Base-by-base conservation (phyloP, 2,888 invertebrate species). In the Xylocampa areola region DNA sequence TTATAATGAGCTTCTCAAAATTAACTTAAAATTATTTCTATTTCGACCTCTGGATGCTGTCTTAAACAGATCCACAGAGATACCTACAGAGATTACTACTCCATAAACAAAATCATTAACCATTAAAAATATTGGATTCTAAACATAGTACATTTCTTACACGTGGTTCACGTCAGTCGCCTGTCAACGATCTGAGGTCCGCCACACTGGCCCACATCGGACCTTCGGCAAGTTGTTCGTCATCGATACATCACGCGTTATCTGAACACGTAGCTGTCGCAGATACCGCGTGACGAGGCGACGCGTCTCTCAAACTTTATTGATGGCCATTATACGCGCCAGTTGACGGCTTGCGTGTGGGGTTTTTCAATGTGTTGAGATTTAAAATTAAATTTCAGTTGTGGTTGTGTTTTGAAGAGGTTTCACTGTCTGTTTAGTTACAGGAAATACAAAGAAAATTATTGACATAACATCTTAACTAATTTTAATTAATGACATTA, bases 271-370 rank as follows among this genome's bases (percentile, higher is more conserved):
- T 47, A 51, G 44, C 48, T 52, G 63, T 51, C 73, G 44, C 50
- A 54, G 74, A 66, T 71, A 71, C 43, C 54, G 68, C 58, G 63
- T 33, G 50, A 39, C 50, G 50, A 43, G 30, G 36, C 52, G 68
- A 48, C 60, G 29, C 53, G 53, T 51, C 60, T 47, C 52, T 27
- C 27, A 32, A 51, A 71, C 75, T 66, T 76, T 76, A 74, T 76
- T 75, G 71, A 75, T 75, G 66, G 55, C 75, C 55, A 73, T 76
- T 76, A 76, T 69, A 50, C 53, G 53, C 68, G 50, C 51, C 65
- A 13, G 48, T 41, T 29, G 44, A 57, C 43, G 35, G n/a, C 39
- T 40, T 37, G 35, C 51, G 35, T 55, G 30, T 36, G 30, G 37
- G 36, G 37, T 54, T 58, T 68, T 68, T 63, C 57, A 62, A 43